Conservation (phyloP, 1,140 invertebrate genomes). For the Drosophila nebulosa region DNA sequence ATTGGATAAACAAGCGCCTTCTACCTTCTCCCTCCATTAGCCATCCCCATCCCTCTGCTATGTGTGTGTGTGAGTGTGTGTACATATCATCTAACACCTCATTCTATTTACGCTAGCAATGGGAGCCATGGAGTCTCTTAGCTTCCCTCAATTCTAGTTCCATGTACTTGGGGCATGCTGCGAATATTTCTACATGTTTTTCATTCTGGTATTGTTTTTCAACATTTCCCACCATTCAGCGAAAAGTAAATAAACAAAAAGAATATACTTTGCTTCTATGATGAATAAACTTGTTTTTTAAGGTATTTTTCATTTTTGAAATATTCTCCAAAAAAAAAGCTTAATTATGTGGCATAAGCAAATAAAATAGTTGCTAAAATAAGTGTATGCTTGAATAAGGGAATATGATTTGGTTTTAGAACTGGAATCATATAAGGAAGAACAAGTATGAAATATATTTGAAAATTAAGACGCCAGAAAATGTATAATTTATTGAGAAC, state of each 20-base stretch:
- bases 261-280: background rate
- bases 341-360: background rate
- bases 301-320: conserved; percentile 27
- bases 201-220: conserved; percentile 25
- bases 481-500: too few relatives aligned
- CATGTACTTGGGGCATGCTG: conserved; percentile 41
- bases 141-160: background rate
- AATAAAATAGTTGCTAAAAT: too few relatives aligned
- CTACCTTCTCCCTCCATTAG: background rate
- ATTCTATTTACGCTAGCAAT: conserved; percentile 4
- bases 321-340: background rate
- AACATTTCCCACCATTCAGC: conserved; percentile 41
- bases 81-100: conserved; percentile 3
- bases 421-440: too few relatives aligned
- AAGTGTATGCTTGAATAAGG: too few relatives aligned
- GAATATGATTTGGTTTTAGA: too few relatives aligned
- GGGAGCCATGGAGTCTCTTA: conserved; percentile 26
- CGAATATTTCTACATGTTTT: conserved; percentile 68
- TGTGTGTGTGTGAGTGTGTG: background rate
- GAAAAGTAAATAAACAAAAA: conserved; percentile 42
- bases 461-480: too few relatives aligned
- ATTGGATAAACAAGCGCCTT: conserved; percentile 68
- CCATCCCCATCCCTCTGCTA: conserved; percentile 23
- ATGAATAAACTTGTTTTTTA: conserved; percentile 17
- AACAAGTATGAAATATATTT: too few relatives aligned